Evolutionary conservation across 92 coral and sea anemone genomes (phyloP), one percentile per base, ranked within the genome.

Genomic region (Pocillopora meandrina): DNA sequence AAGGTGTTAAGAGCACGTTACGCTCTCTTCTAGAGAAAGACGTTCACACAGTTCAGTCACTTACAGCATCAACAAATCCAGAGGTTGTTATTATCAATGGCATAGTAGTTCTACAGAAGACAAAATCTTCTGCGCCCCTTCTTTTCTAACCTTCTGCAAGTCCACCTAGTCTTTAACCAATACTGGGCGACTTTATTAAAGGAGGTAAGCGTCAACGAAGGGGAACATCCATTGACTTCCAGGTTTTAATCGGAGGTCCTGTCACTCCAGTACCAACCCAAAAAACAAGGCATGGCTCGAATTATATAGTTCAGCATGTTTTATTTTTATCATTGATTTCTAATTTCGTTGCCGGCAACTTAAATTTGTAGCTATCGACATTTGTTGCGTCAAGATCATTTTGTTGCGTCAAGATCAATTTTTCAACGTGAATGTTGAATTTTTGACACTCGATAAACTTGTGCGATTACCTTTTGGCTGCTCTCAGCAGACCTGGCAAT

Each of bases 221-320:
- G 65, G 90, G 92, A 73, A 56, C 87, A 56, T 10, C 87, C 66
- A 36, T 61, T 74, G 80, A 12, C 47, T 86, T 74, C 10, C 84
- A 90, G 19, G 79, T 86, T 56, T 33, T 8, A 60, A 90, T 86
- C 13, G 35, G 84, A 20, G 84, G 80, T 47, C 84, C 90, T 2
- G 42, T 82, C 80, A 90, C 90, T 11, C 88, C 93, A 31, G 91
- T 87, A 19, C 93, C 85, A 60, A 89, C 61, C 82, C 90, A 89
- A 63, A 33, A 80, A 88, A 88, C 35, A 84, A 83, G 89, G 84
- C 55, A 72, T 26, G 70, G 66, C 71, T 71, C 31, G 16, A 35
- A 60, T 82, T 23, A 71, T 19, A 66, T 67, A 16, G 15, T 66
- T 11, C 49, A 26, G 26, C 26, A 26, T 26, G 26, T 26, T 26